phyloP scores from a whole-genome alignment of 2,888 invertebrate species.

The Orthonychiurus folsomi region DNA sequence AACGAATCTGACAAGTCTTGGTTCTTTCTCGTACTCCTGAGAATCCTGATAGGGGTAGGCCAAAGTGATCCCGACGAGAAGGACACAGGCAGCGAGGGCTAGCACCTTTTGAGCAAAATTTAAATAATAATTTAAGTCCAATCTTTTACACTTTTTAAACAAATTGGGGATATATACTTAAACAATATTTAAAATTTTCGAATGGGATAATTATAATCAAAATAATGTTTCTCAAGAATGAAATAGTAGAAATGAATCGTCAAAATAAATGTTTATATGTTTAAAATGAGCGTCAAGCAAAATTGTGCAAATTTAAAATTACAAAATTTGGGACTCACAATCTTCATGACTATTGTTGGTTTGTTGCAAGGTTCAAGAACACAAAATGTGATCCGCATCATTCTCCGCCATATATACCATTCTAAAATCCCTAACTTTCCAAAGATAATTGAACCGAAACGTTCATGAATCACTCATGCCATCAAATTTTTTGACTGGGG shows the following conservation, averaged over 20 bases:
- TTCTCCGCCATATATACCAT: background rate
- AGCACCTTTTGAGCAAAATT: background rate
- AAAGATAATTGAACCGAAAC: background rate
- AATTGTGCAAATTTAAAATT: too few species aligned
- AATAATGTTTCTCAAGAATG: too few species aligned
- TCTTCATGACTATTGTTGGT: background rate
- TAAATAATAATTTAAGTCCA: background rate
- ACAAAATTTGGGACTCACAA: too few species aligned
- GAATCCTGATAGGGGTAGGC: background rate
- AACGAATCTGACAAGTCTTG: background rate
- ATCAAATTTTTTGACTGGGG: background rate
- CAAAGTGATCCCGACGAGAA: background rate
- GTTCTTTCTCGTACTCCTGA: background rate
- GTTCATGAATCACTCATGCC: background rate
- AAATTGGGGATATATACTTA: too few species aligned
- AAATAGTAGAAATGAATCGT: too few species aligned
- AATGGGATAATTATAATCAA: too few species aligned
- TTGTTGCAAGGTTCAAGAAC: background rate
- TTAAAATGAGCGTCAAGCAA: too few species aligned
- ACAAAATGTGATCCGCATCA: background rate
- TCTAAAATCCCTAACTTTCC: background rate
- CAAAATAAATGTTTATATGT: too few species aligned
- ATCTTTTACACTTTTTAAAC: too few species aligned
- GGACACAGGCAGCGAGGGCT: background rate
- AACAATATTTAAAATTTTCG: too few species aligned